Percentiles rank a stretch among this genome's conserved stretches.
Conservation (phyloP, 2,888 invertebrate species). For the Callinectes sapidus region DNA sequence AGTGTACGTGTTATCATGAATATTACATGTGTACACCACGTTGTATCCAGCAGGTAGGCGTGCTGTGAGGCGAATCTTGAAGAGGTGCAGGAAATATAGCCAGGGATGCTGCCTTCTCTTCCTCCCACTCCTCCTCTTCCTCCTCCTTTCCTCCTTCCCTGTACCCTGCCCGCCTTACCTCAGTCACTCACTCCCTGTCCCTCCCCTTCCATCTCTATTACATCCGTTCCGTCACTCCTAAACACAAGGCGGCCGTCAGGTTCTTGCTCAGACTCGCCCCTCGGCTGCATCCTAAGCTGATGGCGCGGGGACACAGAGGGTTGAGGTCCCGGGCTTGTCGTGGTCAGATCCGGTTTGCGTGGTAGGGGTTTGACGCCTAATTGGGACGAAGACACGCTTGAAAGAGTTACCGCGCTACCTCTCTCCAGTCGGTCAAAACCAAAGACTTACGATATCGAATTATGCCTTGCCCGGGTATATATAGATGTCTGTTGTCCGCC, state of each 20-base stretch:
- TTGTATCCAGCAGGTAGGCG: constrained; percentile 61
- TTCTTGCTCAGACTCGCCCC: constrained; percentile 7
- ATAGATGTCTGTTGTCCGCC: constrained; percentile 45
- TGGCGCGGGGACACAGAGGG: neutral
- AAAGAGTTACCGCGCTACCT: constrained; percentile 36
- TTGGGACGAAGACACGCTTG: constrained; percentile 32
- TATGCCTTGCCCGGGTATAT: constrained; percentile 42
- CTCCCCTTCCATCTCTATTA: neutral
- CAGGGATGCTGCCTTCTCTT: constrained; percentile 25
- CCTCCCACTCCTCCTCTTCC: neutral
- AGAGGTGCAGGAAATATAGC: constrained; percentile 47
- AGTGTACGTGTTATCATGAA: constrained; percentile 55
- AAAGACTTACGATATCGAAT: neutral
- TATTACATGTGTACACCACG: constrained; percentile 58
- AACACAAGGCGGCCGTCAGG: constrained; percentile 13
- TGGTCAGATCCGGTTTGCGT: constrained; percentile 34
- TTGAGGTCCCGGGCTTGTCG: neutral
- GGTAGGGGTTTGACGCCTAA: constrained; percentile 36
- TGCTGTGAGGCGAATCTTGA: constrained; percentile 51
- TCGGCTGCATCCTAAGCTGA: constrained; percentile 26
- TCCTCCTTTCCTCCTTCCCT: neutral
- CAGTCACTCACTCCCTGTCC: neutral
- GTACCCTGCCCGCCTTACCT: neutral
- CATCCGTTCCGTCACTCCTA: constrained; percentile 13
- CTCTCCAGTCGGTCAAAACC: constrained; percentile 31